These are phyloP conservation scores for Alcedo atthis DNA, from an alignment of 2,797 vertebrate species.

Conservation along the genomic window DNA sequence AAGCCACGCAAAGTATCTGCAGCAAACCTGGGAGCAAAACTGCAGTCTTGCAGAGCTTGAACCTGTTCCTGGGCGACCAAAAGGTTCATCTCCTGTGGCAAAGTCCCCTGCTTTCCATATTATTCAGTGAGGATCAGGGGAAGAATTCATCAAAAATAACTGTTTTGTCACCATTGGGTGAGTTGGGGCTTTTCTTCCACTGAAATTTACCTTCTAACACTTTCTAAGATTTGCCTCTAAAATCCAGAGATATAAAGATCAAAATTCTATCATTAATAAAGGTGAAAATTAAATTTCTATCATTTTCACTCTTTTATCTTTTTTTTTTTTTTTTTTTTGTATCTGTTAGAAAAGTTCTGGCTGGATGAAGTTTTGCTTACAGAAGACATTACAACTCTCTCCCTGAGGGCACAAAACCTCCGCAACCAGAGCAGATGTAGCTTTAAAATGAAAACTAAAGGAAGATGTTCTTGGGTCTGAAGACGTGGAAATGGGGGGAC, in stretches of 20 bases:
- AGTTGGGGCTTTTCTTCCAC: not conserved
- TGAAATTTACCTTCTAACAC: rapidly evolving
- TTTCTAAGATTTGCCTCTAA: not conserved
- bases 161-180: not conserved
- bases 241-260: not conserved
- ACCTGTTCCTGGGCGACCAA: not conserved
- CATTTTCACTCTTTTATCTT: not conserved
- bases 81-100: not conserved
- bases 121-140: not conserved
- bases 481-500: rapidly evolving
- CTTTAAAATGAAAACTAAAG: not conserved
- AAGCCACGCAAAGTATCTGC: not conserved
- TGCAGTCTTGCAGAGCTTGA: not conserved
- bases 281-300: not conserved
- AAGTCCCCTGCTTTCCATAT: not conserved
- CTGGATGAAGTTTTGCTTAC: rapidly evolving
- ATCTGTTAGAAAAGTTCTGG: not conserved
- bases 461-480: rapidly evolving
- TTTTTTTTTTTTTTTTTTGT: not conserved
- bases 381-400: rapidly evolving
- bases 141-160: not conserved
- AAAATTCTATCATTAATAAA: not conserved
- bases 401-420: not conserved
- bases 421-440: too few relatives aligned
- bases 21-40: not conserved